These are phyloP conservation scores for Deroplatys truncata DNA, from an alignment of 2,888 invertebrate species.

Conservation along the genomic window DNA sequence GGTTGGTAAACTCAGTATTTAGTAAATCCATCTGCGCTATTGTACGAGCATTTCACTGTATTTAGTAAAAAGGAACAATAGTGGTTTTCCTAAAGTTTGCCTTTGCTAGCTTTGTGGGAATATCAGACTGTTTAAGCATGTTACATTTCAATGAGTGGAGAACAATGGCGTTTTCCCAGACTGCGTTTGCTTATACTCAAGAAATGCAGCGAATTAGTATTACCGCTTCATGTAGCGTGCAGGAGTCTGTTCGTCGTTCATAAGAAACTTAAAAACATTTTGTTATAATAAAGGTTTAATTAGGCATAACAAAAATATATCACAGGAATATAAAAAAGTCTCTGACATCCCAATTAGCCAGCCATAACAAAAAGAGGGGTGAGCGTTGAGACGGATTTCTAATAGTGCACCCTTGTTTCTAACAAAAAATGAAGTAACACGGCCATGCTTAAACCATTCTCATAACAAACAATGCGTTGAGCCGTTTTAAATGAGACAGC, in stretches of 20 bases:
- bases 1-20: too few relatives aligned
- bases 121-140: too few relatives aligned
- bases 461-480: background rate
- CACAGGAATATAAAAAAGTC: background rate
- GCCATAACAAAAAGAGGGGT: background rate
- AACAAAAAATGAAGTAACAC: background rate
- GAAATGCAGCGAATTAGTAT: too few relatives aligned
- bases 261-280: background rate
- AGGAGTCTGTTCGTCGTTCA: background rate
- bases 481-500: background rate
- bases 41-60: too few relatives aligned
- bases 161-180: too few relatives aligned
- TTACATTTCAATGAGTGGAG: too few relatives aligned
- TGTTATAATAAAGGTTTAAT: background rate
- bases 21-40: too few relatives aligned
- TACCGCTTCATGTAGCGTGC: too few relatives aligned
- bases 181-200: too few relatives aligned
- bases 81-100: too few relatives aligned
- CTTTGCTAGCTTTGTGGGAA: too few relatives aligned
- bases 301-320: background rate
- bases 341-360: background rate
- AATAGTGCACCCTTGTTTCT: background rate
- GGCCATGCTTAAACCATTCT: background rate
- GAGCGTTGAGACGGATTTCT: background rate
- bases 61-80: too few relatives aligned